Conservation (phyloP, 37 sponge, comb jelly and placozoan species). For the Agelas oroides region DNA sequence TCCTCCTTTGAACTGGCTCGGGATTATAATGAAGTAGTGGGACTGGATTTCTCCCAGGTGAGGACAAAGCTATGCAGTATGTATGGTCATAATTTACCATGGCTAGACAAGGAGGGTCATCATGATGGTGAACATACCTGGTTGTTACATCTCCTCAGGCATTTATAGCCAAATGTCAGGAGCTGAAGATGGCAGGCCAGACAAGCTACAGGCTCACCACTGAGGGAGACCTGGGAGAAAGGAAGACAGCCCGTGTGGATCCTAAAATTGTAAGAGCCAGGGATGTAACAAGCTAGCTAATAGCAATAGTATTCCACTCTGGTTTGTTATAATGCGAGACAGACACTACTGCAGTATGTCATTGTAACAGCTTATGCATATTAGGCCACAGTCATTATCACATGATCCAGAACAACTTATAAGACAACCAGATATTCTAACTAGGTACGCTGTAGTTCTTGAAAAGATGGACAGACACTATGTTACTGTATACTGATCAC, state of each 20-base stretch:
- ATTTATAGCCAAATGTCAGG: slow-evolving; percentile 76
- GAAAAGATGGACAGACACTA: too few relatives aligned
- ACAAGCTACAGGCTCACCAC: slow-evolving; percentile 41
- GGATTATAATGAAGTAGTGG: slow-evolving; percentile 79
- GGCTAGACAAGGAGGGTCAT: too few relatives aligned
- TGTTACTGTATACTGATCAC: too few relatives aligned
- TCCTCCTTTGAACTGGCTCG: slow-evolving; percentile 88
- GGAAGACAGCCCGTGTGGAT: slow-evolving; percentile 54
- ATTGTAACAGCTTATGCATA: too few relatives aligned
- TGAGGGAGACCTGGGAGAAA: slow-evolving; percentile 76
- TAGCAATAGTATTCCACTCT: not conserved
- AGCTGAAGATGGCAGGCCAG: slow-evolving; percentile 69
- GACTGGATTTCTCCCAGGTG: slow-evolving; percentile 75
- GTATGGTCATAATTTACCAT: too few relatives aligned
- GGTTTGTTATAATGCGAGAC: not conserved
- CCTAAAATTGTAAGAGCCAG: slow-evolving; percentile 69
- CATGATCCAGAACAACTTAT: too few relatives aligned
- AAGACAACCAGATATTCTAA: too few relatives aligned
- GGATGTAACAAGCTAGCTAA: not conserved
- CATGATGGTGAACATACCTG: too few relatives aligned
- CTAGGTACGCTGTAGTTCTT: too few relatives aligned
- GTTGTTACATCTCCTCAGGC: slow-evolving; percentile 13
- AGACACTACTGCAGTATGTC: not conserved
- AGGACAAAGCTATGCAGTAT: too few relatives aligned
- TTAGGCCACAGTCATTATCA: too few relatives aligned